Percentiles rank a stretch among this genome's conserved stretches.
Conservation (phyloP, 2,797 vertebrate genomes). For the Fratercula arctica region DNA sequence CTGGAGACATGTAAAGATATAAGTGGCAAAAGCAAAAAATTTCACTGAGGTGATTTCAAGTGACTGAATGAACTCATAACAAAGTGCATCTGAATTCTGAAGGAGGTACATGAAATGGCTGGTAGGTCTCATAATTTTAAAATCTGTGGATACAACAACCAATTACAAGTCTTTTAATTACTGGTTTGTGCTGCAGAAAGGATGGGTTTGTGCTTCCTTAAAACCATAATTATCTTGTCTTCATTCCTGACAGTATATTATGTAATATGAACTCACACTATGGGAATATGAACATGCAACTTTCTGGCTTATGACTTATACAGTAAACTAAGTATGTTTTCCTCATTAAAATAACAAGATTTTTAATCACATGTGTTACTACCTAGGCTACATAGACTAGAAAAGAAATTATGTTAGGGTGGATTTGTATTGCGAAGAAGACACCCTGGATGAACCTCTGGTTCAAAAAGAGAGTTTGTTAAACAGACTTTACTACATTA, state of each 20-base stretch:
- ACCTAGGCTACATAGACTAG: constrained; percentile 39
- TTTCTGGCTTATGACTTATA: constrained; percentile 51
- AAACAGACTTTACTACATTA: not conserved
- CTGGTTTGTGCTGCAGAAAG: constrained; percentile 67
- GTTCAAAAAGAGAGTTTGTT: not conserved
- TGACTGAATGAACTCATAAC: not conserved
- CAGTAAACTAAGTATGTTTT: constrained; percentile 63
- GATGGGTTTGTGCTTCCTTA: constrained; percentile 72
- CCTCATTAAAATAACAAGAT: constrained; percentile 72
- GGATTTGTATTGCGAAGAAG: not conserved
- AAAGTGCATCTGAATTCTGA: not conserved
- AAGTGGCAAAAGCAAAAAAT: not conserved
- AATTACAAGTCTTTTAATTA: constrained; percentile 82
- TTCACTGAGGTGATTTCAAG: not conserved
- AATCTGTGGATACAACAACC: constrained; percentile 73
- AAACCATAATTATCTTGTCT: constrained; percentile 83
- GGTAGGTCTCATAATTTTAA: constrained; percentile 74
- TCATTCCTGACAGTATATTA: constrained; percentile 77
- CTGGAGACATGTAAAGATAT: not conserved
- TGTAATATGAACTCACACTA: constrained; percentile 68
- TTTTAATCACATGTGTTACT: constrained; percentile 60
- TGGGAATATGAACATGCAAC: constrained; percentile 71
- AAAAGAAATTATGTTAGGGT: not conserved
- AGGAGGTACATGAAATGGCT: constrained; percentile 55
- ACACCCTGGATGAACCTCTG: not conserved